Evolutionary conservation across 2,113 vertebrate species (phyloP).

Genomic region (Atractosteus spatula): DNA sequence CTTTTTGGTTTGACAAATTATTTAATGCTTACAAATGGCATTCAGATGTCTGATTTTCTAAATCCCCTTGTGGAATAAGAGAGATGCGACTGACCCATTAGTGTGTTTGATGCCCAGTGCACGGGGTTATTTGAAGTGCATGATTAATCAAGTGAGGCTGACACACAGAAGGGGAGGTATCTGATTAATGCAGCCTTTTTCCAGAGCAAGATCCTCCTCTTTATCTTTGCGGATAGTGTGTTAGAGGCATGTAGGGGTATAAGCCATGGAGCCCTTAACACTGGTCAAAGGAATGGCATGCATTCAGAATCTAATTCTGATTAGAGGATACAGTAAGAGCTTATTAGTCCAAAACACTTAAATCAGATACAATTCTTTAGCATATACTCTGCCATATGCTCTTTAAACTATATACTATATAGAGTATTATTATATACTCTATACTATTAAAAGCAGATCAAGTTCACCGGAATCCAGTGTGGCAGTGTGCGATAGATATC

Average conservation of each 20-base stretch:
- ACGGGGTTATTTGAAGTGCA: constrained; percentile 18
- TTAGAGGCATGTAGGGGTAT: background rate
- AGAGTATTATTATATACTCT: too few relatives aligned
- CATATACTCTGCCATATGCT: too few relatives aligned
- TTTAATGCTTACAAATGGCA: background rate
- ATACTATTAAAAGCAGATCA: too few relatives aligned
- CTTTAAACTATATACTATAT: too few relatives aligned
- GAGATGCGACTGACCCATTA: too few relatives aligned
- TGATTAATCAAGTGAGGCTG: constrained; percentile 19
- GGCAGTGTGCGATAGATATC: too few relatives aligned
- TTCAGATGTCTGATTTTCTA: background rate
- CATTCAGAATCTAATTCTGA: background rate
- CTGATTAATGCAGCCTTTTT: constrained; percentile 17
- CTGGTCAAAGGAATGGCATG: background rate
- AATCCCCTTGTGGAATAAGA: background rate
- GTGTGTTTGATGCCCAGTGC: background rate
- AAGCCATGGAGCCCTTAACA: background rate
- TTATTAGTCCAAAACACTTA: too few relatives aligned
- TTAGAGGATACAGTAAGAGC: too few relatives aligned
- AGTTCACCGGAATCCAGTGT: too few relatives aligned
- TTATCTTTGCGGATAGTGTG: constrained; percentile 8
- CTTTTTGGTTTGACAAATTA: background rate
- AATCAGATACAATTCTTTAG: too few relatives aligned
- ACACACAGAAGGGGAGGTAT: constrained; percentile 15
- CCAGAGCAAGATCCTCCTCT: background rate